Evolutionary conservation across 2,888 invertebrate genomes (phyloP), one percentile per base, ranked within the genome.

Genomic region (Augochlorella aurata): DNA sequence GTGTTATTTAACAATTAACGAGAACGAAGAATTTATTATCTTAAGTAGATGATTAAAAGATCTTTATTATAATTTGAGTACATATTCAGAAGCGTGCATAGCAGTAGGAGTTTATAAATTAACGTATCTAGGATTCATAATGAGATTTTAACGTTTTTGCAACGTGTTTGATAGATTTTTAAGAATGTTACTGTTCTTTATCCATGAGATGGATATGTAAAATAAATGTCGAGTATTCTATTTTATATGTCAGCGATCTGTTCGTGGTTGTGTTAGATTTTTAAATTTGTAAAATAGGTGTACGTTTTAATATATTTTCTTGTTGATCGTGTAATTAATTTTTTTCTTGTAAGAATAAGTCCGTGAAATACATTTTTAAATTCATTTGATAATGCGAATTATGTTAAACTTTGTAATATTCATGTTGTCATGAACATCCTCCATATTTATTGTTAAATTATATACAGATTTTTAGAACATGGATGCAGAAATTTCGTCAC

Each of bases 1-100:
- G 80, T 73, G 83, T 83, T 83, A 83, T 74, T 77, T 83, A 77
- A 83, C 67, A n/a, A 54, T 50, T 52, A 79, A 70, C 24, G 16
- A 52, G 73, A 29, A 67, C 16, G 50, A 29, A 54, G 24, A 45
- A 58, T 54, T 65, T 65, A 44, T 81, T n/a, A 14, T 70, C 44
- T 71, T 63, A 38, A 65, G 65, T 47, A 49, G 49, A 21, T 29
- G n/a, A 47, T 18, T 66, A 66, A 50, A 54, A 50, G n/a, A 71
- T 74, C 54, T 69, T 70, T 47, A 78, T 73, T 2, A 50, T 77
- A 69, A 74, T 58, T 50, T 50, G 69, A 69, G 49, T 66, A 73
- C 73, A 21, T 66, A 66, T 44, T 69, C 72, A 67, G 29, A 69
- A 50, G 81, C 47, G 29, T 47, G 74, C 4, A 68, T 63, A 47